phyloP scores from a whole-genome alignment of 2,888 invertebrate species.

The Sericinus montela region DNA sequence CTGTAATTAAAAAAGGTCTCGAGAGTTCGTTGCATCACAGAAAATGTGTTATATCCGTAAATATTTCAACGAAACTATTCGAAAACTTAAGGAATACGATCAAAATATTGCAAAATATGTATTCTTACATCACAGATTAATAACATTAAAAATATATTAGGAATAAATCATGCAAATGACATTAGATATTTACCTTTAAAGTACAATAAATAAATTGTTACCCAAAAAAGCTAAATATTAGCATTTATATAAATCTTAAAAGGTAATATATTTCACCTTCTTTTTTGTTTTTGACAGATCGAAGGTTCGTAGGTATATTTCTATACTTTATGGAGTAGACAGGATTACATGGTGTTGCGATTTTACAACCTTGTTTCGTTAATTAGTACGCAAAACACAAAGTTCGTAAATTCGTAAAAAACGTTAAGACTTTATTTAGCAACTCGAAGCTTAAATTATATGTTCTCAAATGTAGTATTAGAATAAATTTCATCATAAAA shows the following conservation, averaged over 20 bases:
- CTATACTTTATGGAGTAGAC: too few species aligned
- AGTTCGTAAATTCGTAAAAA: too few species aligned
- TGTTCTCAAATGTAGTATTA: too few species aligned
- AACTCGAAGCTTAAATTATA: too few species aligned
- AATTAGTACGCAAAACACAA: too few species aligned
- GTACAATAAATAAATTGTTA: neutral
- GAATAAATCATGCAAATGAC: neutral
- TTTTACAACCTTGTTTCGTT: too few species aligned
- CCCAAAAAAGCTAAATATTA: neutral
- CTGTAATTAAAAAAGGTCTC: slow-evolving; percentile 39
- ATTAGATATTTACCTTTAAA: neutral
- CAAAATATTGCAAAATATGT: slow-evolving; percentile 10
- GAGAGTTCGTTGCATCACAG: slow-evolving; percentile 1
- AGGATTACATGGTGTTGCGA: too few species aligned
- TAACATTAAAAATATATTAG: neutral
- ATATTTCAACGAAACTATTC: neutral
- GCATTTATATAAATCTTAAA: slow-evolving; percentile 7
- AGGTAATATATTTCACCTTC: slow-evolving; percentile 2
- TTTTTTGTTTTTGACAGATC: slow-evolving; percentile 18
- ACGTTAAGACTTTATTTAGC: too few species aligned
- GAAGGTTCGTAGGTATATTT: neutral
- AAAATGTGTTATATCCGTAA: neutral
- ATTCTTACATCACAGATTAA: slow-evolving; percentile 20
- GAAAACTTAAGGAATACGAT: neutral
- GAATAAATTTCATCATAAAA: too few species aligned